These are phyloP conservation scores for Rhinella marina DNA, from an alignment of 2,797 vertebrate species.

Conservation along the genomic window DNA sequence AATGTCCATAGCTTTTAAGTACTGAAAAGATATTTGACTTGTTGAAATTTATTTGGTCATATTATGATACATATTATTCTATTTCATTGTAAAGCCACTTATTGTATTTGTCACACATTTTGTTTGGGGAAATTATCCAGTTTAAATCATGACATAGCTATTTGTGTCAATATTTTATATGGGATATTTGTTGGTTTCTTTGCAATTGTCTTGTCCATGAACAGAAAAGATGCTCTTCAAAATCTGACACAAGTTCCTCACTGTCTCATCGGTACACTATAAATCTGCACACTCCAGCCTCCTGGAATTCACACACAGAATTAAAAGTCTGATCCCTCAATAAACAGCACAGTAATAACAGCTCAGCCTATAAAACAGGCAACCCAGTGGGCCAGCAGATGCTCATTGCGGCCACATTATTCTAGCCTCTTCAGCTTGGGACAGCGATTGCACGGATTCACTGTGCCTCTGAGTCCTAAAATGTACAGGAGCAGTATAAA, in stretches of 20 bases:
- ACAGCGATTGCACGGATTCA: conserved; percentile 45
- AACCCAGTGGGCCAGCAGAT: conserved; percentile 31
- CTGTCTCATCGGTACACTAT: conserved; percentile 45
- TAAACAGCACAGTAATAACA: conserved; percentile 51
- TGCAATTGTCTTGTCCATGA: conserved; percentile 16
- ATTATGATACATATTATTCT: background rate
- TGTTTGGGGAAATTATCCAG: background rate
- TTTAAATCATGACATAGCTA: background rate
- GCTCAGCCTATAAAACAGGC: conserved; percentile 42
- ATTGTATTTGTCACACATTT: background rate
- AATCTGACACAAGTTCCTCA: conserved; percentile 42
- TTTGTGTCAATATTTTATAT: conserved; percentile 24
- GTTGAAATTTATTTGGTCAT: background rate
- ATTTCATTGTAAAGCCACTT: background rate
- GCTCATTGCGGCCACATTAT: conserved; percentile 49
- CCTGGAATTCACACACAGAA: conserved; percentile 39
- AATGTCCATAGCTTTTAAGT: no score
- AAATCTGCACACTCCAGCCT: conserved; percentile 51
- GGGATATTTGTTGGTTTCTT: conserved; percentile 29
- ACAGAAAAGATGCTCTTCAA: conserved; percentile 41
- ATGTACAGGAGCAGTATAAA: conserved; percentile 50
- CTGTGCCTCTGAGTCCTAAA: conserved; percentile 52
- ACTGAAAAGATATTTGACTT: background rate
- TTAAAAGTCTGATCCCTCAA: conserved; percentile 54
- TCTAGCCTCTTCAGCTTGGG: conserved; percentile 41